A percentile compares a stretch with the other conserved stretches of the same genome.
phyloP scores from a whole-genome alignment of 2,797 vertebrate genomes.

The Rhabdomys pumilio region DNA sequence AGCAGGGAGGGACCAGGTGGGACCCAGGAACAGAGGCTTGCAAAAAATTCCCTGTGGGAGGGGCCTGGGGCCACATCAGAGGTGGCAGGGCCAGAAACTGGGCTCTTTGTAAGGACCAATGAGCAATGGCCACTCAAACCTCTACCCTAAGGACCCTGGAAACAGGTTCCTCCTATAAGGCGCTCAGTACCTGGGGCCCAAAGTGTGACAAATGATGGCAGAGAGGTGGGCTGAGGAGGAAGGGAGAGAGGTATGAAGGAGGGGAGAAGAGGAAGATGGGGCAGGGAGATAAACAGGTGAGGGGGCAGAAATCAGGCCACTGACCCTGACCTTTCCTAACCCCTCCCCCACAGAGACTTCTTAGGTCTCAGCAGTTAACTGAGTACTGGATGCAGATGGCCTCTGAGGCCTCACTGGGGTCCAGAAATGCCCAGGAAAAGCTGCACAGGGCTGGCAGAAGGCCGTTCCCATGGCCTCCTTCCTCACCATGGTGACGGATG shows the following conservation, averaged over 20 bases:
- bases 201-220: not conserved
- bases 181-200: not conserved
- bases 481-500: not conserved
- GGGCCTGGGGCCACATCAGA: not conserved
- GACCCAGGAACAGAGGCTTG: not conserved
- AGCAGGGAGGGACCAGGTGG: not conserved
- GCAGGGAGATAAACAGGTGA: accelerated
- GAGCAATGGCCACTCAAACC: not conserved
- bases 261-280: not conserved
- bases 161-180: not conserved
- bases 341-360: too few species aligned
- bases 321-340: not conserved
- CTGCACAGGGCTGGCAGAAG: not conserved
- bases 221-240: accelerated
- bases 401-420: not conserved
- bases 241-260: accelerated
- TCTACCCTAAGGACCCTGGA: not conserved
- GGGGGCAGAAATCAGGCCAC: not conserved
- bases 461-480: not conserved
- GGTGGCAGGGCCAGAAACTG: too few species aligned
- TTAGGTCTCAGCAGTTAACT: not conserved
- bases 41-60: not conserved
- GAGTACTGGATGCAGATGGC: not conserved
- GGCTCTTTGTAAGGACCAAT: not conserved
- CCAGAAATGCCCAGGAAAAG: not conserved